Percentiles rank a stretch among this genome's conserved stretches.
Conservation (phyloP, 2,888 invertebrate species). For the Brachyptera putata region DNA sequence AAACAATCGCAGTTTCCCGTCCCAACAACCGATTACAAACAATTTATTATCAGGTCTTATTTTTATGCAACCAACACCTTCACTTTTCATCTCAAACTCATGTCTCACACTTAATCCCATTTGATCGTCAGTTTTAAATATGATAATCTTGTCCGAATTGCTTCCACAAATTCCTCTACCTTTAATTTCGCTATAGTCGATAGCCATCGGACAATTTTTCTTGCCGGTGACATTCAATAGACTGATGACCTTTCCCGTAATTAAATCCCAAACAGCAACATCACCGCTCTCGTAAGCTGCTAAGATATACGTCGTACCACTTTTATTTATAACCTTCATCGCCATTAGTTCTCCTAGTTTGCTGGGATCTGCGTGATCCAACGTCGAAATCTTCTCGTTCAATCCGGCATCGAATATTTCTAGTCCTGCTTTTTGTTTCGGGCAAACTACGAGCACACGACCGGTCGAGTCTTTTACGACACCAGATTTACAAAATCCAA, state of each 20-base stretch:
- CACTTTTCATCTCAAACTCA: constrained; percentile 39
- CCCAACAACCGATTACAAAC: constrained; percentile 71
- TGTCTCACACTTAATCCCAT: constrained; percentile 42
- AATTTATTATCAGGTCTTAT: constrained; percentile 67
- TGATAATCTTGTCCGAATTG: constrained; percentile 58
- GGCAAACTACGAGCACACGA: constrained; percentile 51
- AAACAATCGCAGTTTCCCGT: constrained; percentile 68
- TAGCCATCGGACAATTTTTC: constrained; percentile 59
- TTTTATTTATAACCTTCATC: constrained; percentile 50
- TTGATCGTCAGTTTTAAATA: constrained; percentile 55
- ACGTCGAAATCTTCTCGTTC: constrained; percentile 43
- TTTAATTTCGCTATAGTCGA: constrained; percentile 64
- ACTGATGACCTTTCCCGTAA: constrained; percentile 54
- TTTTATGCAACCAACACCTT: constrained; percentile 63
- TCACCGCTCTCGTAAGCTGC: constrained; percentile 72
- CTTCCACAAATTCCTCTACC: constrained; percentile 65
- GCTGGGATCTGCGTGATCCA: constrained; percentile 45
- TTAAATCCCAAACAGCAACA: constrained; percentile 66
- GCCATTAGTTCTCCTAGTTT: constrained; percentile 64
- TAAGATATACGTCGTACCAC: constrained; percentile 54
- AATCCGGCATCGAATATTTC: constrained; percentile 47
- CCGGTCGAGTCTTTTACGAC: constrained; percentile 40
- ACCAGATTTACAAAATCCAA: constrained; percentile 57
- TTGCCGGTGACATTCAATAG: constrained; percentile 53
- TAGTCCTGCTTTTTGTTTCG: constrained; percentile 47